phyloP scores from a whole-genome alignment of 1,140 invertebrate species.

The Chironomus striatipennis region DNA sequence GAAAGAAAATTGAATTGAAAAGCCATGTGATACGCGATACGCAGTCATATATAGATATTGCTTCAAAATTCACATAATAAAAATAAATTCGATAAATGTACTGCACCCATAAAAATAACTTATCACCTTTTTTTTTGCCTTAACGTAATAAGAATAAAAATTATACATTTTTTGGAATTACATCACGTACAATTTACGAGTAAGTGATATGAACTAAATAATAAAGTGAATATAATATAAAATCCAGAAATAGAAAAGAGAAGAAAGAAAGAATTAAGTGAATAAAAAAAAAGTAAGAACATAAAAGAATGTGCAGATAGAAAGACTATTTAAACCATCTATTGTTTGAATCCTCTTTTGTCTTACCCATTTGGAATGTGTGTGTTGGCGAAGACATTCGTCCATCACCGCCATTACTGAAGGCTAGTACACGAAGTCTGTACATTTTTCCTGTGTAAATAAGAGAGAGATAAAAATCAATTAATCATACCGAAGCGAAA shows the following conservation, averaged over 20 bases:
- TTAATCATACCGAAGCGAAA: not conserved
- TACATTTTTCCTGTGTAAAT: conserved; percentile 55
- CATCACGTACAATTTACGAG: no score
- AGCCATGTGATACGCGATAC: no score
- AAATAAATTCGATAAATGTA: no score
- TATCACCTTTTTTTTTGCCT: not conserved
- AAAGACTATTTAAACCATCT: not conserved
- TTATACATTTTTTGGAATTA: no score
- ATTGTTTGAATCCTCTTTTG: not conserved
- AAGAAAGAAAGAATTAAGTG: not conserved
- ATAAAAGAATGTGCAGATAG: not conserved
- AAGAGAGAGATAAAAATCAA: not conserved
- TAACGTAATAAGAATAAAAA: no score
- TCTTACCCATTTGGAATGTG: conserved; percentile 75
- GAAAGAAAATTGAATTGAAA: no score
- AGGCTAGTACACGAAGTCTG: conserved; percentile 81
- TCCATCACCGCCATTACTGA: conserved; percentile 88
- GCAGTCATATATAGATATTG: no score
- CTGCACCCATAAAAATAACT: not conserved
- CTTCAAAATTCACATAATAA: not conserved
- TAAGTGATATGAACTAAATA: not conserved
- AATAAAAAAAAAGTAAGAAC: not conserved
- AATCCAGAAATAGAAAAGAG: not conserved
- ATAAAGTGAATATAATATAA: not conserved
- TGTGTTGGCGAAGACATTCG: conserved; percentile 88